Evolutionary conservation across 1,140 invertebrate genomes (phyloP).

Genomic region (Steinernema feltiae): DNA sequence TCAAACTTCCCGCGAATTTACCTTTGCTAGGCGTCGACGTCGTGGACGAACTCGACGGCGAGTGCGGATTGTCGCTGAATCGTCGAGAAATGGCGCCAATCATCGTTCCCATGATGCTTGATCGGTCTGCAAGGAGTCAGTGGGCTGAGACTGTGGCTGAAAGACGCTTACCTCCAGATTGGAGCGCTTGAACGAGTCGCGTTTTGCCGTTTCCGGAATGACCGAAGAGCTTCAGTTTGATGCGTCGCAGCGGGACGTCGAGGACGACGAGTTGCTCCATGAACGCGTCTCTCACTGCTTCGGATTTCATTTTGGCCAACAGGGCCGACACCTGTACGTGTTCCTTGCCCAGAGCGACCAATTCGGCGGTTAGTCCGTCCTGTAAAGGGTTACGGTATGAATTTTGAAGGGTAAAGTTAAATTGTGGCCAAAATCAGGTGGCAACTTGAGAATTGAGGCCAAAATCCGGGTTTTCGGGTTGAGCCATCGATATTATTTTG

Average conservation of each 20-base stretch:
- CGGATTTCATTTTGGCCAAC: slow-evolving; percentile 68
- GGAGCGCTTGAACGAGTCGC: slow-evolving; percentile 69
- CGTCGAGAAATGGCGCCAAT: slow-evolving; percentile 51
- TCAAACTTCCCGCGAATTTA: no score
- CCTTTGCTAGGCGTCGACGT: background rate
- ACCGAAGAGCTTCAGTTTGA: slow-evolving; percentile 73
- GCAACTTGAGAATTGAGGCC: no score
- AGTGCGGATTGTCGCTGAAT: slow-evolving; percentile 48
- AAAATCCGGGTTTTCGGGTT: no score
- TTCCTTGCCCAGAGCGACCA: slow-evolving; percentile 74
- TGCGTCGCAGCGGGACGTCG: slow-evolving; percentile 65
- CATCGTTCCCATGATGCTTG: slow-evolving; percentile 23
- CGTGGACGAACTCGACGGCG: slow-evolving; percentile 18
- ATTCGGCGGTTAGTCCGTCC: slow-evolving; percentile 74
- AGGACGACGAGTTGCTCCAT: slow-evolving; percentile 69
- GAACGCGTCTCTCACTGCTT: slow-evolving; percentile 64
- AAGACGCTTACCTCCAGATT: slow-evolving; percentile 48
- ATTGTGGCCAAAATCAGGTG: no score
- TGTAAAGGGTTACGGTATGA: slow-evolving; percentile 36
- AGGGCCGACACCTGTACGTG: slow-evolving; percentile 70
- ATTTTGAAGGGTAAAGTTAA: no score
- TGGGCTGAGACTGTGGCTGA: slow-evolving; percentile 22
- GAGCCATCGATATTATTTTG: no score
- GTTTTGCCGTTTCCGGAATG: slow-evolving; percentile 73
- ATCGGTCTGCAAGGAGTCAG: slow-evolving; percentile 4